These are phyloP conservation scores for Channa argus DNA, from an alignment of 2,113 vertebrate species.

Conservation along the genomic window DNA sequence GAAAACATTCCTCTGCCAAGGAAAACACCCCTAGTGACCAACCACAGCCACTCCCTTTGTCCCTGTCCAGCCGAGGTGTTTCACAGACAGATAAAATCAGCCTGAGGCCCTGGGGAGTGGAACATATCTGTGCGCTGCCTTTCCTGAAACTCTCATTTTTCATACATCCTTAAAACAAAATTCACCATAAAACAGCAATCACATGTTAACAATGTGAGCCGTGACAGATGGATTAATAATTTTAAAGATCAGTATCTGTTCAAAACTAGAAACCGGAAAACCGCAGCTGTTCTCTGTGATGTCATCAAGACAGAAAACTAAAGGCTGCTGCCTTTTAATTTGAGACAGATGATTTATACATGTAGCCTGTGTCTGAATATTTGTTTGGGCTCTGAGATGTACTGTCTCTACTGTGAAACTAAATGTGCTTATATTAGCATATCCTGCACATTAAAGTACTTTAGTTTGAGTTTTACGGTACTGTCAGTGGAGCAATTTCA, in stretches of 20 bases:
- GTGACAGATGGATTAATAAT: constrained; percentile 37
- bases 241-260: constrained; percentile 31
- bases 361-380: constrained; percentile 23
- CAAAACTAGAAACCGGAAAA: constrained; percentile 12
- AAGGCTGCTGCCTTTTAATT: constrained; percentile 23
- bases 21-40: constrained; percentile 84
- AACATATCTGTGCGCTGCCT: constrained; percentile 45
- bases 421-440: constrained; percentile 24
- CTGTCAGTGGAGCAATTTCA: neutral
- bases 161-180: constrained; percentile 4
- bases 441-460: neutral
- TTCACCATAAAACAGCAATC: constrained; percentile 39
- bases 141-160: constrained; percentile 47
- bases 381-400: constrained; percentile 39
- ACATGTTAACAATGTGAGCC: constrained; percentile 29
- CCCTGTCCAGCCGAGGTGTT: constrained; percentile 65
- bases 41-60: constrained; percentile 72
- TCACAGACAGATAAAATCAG: constrained; percentile 71
- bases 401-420: constrained; percentile 29
- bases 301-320: constrained; percentile 30
- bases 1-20: constrained; percentile 82
- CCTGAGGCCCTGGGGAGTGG: constrained; percentile 46
- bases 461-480: neutral
- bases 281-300: constrained; percentile 26
- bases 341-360: constrained; percentile 53